These are phyloP conservation scores for Drosophila sordidapex DNA, from an alignment of 2,888 invertebrate species.

Conservation along the genomic window DNA sequence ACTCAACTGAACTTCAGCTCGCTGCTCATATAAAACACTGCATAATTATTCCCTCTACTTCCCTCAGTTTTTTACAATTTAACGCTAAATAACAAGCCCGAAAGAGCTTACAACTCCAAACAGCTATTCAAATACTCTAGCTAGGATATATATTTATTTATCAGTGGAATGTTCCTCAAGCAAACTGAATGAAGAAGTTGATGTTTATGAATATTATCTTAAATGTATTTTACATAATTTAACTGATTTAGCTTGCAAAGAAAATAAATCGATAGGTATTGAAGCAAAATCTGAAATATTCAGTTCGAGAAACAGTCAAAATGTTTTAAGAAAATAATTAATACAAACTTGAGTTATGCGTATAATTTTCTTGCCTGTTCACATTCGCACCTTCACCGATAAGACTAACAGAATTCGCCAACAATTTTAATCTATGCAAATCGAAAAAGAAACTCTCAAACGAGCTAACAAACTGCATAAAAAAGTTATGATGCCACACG, in stretches of 20 bases:
- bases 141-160: not conserved
- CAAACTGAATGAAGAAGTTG: not conserved
- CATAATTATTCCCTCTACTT: slow-evolving; percentile 57
- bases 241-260: not conserved
- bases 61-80: slow-evolving; percentile 18
- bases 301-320: not conserved
- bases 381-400: no score
- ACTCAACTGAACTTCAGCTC: slow-evolving; percentile 45
- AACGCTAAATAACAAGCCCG: slow-evolving; percentile 27
- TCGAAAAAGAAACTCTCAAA: not conserved
- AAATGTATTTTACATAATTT: not conserved
- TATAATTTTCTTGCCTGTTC: no score
- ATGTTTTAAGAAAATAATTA: not conserved
- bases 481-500: not conserved
- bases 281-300: not conserved
- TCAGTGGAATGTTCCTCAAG: accelerated
- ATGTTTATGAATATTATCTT: not conserved
- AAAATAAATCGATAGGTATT: not conserved
- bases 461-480: slow-evolving; percentile 2
- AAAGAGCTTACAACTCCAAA: not conserved
- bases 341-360: not conserved
- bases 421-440: not conserved
- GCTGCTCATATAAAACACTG: slow-evolving; percentile 55
- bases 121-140: slow-evolving; percentile 19
- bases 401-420: not conserved